phyloP scores from a whole-genome alignment of 2,888 invertebrate species.

The Sipha maydis region DNA sequence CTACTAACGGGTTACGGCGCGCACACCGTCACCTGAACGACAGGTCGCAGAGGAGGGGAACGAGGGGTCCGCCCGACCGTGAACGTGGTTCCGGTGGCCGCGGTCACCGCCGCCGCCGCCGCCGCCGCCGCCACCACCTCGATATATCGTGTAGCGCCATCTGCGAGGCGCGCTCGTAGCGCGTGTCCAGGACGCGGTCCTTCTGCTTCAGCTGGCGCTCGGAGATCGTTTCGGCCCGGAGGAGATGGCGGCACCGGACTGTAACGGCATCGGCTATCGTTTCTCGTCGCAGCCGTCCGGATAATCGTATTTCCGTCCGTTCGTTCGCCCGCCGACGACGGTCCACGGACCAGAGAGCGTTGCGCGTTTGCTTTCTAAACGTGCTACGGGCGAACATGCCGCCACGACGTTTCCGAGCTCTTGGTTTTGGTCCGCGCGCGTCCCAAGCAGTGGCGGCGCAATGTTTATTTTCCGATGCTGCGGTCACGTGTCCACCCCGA shows the following conservation, averaged over 20 bases:
- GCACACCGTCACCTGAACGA: constrained; percentile 4
- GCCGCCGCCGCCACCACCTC: background rate
- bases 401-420: too few relatives aligned
- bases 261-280: background rate
- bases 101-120: background rate
- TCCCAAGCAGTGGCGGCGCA: too few relatives aligned
- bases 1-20: constrained; percentile 50
- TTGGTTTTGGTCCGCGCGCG: too few relatives aligned
- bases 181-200: background rate
- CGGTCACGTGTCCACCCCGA: too few relatives aligned
- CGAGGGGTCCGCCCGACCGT: background rate
- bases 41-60: background rate
- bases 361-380: background rate
- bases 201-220: background rate
- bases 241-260: constrained; percentile 17
- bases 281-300: too few relatives aligned
- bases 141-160: constrained; percentile 23
- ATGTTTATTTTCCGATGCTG: too few relatives aligned
- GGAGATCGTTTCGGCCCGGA: background rate
- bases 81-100: constrained; percentile 12
- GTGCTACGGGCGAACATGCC: too few relatives aligned
- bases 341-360: background rate
- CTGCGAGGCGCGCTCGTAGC: constrained; percentile 16
- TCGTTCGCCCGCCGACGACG: background rate
- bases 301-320: too few relatives aligned